These are phyloP conservation scores for Megastigmus dorsalis DNA, from an alignment of 2,888 invertebrate genomes.

Conservation along the genomic window DNA sequence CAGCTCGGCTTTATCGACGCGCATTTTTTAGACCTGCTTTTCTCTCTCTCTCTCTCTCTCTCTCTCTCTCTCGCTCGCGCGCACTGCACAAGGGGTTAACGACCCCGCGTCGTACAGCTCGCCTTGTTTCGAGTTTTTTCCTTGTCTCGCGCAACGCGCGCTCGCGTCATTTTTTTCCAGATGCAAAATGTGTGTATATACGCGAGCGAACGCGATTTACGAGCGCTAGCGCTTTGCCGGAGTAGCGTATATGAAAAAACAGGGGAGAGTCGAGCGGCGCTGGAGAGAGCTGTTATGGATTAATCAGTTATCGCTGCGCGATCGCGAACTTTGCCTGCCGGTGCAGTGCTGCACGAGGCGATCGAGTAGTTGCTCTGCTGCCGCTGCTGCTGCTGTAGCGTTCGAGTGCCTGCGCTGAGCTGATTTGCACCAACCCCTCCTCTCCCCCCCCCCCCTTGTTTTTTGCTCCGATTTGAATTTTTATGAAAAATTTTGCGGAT, in stretches of 20 bases:
- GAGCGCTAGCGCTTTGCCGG: slow-evolving; percentile 16
- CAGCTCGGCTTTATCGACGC: slow-evolving; percentile 24
- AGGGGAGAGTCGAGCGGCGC: not conserved
- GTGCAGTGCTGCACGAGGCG: too few relatives aligned
- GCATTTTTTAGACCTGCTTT: slow-evolving; percentile 6
- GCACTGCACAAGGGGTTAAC: slow-evolving; percentile 2
- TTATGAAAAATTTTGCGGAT: slow-evolving; percentile 2
- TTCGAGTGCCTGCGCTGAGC: too few relatives aligned
- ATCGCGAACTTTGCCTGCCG: slow-evolving; percentile 27
- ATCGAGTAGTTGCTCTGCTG: too few relatives aligned
- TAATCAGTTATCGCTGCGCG: slow-evolving; percentile 46
- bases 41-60: slow-evolving; percentile 5
- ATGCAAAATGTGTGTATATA: too few relatives aligned
- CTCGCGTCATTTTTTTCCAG: not conserved
- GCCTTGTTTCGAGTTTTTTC: slow-evolving; percentile 19
- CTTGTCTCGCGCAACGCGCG: slow-evolving; percentile 5
- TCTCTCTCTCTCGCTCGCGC: not conserved
- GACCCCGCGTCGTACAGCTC: slow-evolving; percentile 11
- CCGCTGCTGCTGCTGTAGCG: not conserved
- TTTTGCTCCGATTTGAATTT: not conserved
- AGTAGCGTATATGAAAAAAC: not conserved
- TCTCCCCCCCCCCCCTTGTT: too few relatives aligned
- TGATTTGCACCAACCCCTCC: too few relatives aligned
- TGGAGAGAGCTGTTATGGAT: slow-evolving; percentile 35
- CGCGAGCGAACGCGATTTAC: slow-evolving; percentile 32